phyloP scores from a whole-genome alignment of 2,888 invertebrate genomes.

The Amphimallon solstitiale region DNA sequence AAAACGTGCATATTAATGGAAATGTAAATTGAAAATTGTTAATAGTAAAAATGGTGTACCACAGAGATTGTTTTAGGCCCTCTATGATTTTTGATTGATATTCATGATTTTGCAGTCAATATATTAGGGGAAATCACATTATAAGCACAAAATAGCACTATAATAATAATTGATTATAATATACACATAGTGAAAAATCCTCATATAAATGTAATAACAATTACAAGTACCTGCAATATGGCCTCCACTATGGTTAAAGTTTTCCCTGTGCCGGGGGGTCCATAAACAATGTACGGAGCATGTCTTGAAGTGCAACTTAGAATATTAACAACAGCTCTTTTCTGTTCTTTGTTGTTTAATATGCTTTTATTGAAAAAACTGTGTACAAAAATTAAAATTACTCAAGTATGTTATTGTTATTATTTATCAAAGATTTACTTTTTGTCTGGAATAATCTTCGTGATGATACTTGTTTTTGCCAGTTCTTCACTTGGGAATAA shows the following conservation, averaged over 20 bases:
- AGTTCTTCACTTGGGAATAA: slow-evolving; percentile 51
- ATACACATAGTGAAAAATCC: too few species aligned
- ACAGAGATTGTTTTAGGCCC: too few species aligned
- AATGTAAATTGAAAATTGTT: too few species aligned
- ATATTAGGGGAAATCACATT: background rate
- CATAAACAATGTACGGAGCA: slow-evolving; percentile 84
- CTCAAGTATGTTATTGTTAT: background rate
- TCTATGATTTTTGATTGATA: too few species aligned
- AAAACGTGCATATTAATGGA: too few species aligned
- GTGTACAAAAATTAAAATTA: slow-evolving; percentile 37
- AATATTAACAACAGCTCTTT: slow-evolving; percentile 74
- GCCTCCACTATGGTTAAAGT: slow-evolving; percentile 79
- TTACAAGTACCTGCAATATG: slow-evolving; percentile 74
- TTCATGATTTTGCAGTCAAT: too few species aligned
- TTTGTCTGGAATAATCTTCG: background rate
- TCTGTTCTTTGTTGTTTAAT: slow-evolving; percentile 69
- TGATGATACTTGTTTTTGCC: background rate
- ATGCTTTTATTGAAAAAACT: slow-evolving; percentile 62
- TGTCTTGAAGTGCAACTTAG: slow-evolving; percentile 70
- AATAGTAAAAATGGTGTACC: too few species aligned
- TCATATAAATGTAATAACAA: too few species aligned
- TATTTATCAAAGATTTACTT: background rate
- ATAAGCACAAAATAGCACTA: background rate
- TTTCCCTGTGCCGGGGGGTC: slow-evolving; percentile 87
- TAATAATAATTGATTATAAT: too few species aligned